Conservation (phyloP, 2,113 vertebrate species). For the Anoura caudifer region DNA sequence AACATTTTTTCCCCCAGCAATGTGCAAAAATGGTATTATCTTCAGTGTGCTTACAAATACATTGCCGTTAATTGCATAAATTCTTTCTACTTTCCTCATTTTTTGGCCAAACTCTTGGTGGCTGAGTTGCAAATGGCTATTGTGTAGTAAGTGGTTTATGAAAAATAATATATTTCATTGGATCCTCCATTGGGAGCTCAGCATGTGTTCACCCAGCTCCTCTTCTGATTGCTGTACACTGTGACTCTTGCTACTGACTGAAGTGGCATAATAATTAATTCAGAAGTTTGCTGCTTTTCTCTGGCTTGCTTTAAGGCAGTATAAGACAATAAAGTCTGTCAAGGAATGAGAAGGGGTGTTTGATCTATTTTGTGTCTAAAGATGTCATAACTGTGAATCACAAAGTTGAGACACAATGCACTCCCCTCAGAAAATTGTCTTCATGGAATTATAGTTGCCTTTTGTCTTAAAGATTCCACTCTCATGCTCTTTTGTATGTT, state of each 20-base stretch:
- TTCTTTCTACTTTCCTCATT: not conserved
- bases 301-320: not conserved
- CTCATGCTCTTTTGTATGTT: not conserved
- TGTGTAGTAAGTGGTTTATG: not conserved
- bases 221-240: not conserved
- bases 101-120: not conserved
- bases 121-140: not conserved
- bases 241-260: not conserved
- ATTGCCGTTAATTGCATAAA: not conserved
- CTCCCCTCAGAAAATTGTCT: conserved; percentile 40
- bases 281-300: not conserved
- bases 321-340: conserved; percentile 2
- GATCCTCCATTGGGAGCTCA: not conserved
- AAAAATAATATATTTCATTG: not conserved
- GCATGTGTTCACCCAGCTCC: not conserved
- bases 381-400: conserved; percentile 49
- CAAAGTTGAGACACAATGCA: conserved; percentile 23
- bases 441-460: conserved; percentile 2
- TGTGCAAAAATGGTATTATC: conserved; percentile 9
- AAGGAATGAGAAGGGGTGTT: conserved; percentile 26
- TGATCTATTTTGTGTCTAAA: conserved; percentile 37
- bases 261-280: conserved; percentile 6
- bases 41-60: not conserved
- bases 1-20: not conserved
- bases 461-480: not conserved